A percentile compares a stretch with the other conserved stretches of the same genome.
Evolutionary conservation across 2,113 vertebrate species (phyloP).

Genomic region (Cairina moschata): DNA sequence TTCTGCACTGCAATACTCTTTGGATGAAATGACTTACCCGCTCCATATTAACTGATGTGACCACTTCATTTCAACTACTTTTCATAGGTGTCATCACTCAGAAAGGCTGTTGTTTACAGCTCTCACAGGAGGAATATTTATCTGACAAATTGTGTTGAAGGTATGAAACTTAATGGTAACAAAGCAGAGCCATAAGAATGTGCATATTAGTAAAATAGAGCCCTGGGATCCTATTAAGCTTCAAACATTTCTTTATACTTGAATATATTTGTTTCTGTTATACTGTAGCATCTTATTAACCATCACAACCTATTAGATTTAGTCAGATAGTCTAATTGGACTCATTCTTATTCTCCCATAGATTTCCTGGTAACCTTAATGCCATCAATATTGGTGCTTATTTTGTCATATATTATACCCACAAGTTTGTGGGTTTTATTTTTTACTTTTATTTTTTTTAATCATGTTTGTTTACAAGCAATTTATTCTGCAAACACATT

Average conservation of each 20-base stretch:
- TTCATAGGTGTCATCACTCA: not conserved
- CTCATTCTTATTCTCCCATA: not conserved
- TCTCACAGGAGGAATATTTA: conserved; percentile 6
- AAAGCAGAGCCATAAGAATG: not conserved
- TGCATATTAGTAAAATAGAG: not conserved
- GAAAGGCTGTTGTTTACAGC: not conserved
- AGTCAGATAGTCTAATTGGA: not conserved
- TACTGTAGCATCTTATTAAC: not conserved
- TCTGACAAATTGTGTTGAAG: not conserved
- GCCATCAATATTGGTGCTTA: not conserved
- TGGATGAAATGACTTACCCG: not conserved
- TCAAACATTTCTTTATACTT: not conserved
- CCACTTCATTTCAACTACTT: not conserved
- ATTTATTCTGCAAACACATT: conserved; percentile 34
- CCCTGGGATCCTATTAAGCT: not conserved
- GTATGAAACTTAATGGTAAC: not conserved
- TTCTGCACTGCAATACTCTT: not conserved
- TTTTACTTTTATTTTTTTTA: not conserved
- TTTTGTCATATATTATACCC: not conserved
- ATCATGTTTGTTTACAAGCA: conserved; percentile 36
- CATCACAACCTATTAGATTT: not conserved
- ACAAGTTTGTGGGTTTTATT: not conserved
- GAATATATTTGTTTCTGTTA: not conserved
- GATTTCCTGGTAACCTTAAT: not conserved
- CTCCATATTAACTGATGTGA: not conserved